Evolutionary conservation across 2,888 invertebrate genomes (phyloP).

Genomic region (Macrosiphum euphorbiae): DNA sequence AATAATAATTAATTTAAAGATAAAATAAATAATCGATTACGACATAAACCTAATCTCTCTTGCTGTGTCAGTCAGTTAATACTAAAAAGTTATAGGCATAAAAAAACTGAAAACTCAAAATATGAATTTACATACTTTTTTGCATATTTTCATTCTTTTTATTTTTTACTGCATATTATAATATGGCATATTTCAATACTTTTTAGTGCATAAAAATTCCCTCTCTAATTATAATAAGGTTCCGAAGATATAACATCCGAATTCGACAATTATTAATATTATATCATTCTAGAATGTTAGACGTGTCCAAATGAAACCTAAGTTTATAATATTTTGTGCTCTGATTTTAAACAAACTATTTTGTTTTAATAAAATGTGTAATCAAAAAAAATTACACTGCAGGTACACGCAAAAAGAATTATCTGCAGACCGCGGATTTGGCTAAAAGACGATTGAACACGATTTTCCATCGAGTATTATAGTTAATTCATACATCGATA

Average conservation of each 20-base stretch:
- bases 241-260: background rate
- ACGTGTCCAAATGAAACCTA: background rate
- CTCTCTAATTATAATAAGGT: background rate
- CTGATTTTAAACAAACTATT: background rate
- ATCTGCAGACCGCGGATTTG: background rate
- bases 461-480: background rate
- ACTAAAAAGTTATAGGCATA: too few species aligned
- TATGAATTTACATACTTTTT: too few species aligned
- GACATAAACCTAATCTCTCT: too few species aligned
- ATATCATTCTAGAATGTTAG: background rate
- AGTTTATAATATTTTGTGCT: background rate
- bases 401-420: background rate
- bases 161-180: too few species aligned
- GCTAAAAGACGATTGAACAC: background rate
- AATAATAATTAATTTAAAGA: too few species aligned
- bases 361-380: background rate
- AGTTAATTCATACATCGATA: too few species aligned
- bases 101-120: too few species aligned
- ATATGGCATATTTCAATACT: too few species aligned
- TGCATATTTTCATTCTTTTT: too few species aligned
- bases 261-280: background rate
- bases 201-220: too few species aligned
- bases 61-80: too few species aligned
- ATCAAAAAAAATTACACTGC: background rate
- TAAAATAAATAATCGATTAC: too few species aligned